Evolutionary conservation across 2,888 invertebrate genomes (phyloP), one percentile per base, ranked within the genome.

Genomic region (Operophtera brumata): DNA sequence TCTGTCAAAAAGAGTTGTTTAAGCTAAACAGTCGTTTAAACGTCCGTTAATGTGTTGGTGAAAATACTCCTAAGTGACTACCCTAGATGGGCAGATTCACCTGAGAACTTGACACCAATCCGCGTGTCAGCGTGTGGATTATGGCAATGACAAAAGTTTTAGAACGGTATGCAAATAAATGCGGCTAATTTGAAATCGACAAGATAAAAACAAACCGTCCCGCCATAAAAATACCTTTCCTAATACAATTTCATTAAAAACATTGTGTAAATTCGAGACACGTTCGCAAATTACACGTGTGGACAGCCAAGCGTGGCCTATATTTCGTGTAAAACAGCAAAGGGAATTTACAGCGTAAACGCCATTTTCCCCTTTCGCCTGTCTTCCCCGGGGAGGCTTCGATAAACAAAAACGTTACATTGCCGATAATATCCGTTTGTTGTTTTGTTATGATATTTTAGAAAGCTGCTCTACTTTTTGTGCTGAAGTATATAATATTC

Each of bases 371-470:
- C 61, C 59, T 66, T 61, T 57, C 61, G 59, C 64, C 41, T 58
- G 57, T 67, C 66, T 64, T 66, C 68, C 67, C 70, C 36, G 48
- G 68, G 65, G 70, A 66, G 62, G 60, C 63, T 70, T 67, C 59
- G 61, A 75, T 78, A 80, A 82, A 82, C 82, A 82, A 74, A 20
- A 79, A 75, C 70, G 70, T 75, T 78, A 78, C 75, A 77, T 80
- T 72, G 56, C 66, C 70, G 70, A 77, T 77, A 69, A 75, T 76
- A 73, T 64, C 66, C 65, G 60, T 76, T 73, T 73, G 28, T 50
- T 48, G 51, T 61, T 55, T 36, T 36, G 13, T 7, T 12, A 36
- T 45, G 14, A n/a, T n/a, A 34, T 11, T 30, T 45, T 45, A 47
- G 32, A 35, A 35, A 51, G 25, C 41, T 8, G 20, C 20, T 20